These are phyloP conservation scores for Empis stercorea DNA, from an alignment of 2,888 invertebrate species.

Conservation along the genomic window DNA sequence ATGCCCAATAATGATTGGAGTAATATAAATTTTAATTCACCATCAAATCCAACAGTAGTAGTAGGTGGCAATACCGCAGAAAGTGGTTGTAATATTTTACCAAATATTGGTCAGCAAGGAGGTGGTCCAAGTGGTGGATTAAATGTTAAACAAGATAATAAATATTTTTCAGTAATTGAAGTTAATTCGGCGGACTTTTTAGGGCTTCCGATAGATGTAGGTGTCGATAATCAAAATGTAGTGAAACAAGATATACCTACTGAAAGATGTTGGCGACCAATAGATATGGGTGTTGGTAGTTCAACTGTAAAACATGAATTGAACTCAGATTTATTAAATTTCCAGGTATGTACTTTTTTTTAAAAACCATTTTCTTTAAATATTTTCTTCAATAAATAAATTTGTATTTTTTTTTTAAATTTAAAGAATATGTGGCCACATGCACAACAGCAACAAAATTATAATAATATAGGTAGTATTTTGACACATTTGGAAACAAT, in stretches of 20 bases:
- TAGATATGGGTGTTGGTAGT: conserved; percentile 10
- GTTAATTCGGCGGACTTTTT: conserved; percentile 32
- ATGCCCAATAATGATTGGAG: conserved; percentile 23
- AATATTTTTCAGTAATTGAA: conserved; percentile 30
- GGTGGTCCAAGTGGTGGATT: conserved; percentile 6
- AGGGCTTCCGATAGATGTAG: conserved; percentile 33
- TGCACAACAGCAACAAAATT: conserved; percentile 24
- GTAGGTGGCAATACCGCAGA: neutral
- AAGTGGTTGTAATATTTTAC: no score
- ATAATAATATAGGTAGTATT: conserved; percentile 36
- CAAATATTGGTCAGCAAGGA: neutral
- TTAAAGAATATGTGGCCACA: conserved; percentile 32
- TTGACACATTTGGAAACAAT: conserved; percentile 34
- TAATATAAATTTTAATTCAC: conserved; percentile 16
- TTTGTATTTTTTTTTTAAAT: neutral
- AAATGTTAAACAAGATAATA: conserved; percentile 27
- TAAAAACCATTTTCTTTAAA: no score
- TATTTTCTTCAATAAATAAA: no score
- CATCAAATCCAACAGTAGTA: neutral
- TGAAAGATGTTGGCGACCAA: conserved; percentile 10
- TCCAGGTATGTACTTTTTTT: conserved; percentile 26
- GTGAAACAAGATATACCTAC: conserved; percentile 10
- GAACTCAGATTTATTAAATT: conserved; percentile 27
- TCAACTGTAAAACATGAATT: conserved; percentile 22
- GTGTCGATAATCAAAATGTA: conserved; percentile 5